These are phyloP conservation scores for Arge pagana DNA, from an alignment of 2,888 invertebrate species.

Conservation along the genomic window DNA sequence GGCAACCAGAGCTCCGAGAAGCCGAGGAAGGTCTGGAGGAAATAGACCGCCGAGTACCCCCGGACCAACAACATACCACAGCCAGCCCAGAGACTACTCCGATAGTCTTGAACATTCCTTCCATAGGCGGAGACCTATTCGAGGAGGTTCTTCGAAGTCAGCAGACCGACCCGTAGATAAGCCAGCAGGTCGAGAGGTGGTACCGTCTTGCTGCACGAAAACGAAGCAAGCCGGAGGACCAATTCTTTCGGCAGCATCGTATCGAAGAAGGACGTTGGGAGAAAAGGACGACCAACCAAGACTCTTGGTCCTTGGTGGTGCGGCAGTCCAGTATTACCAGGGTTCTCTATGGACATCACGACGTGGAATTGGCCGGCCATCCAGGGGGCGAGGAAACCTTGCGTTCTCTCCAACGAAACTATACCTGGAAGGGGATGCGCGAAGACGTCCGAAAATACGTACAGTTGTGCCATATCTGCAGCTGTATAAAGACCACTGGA, in stretches of 20 bases:
- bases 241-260: neutral
- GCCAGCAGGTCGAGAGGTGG: neutral
- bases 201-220: neutral
- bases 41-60: neutral
- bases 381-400: neutral
- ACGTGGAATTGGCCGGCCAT: neutral
- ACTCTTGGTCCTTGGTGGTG: neutral
- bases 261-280: neutral
- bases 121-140: neutral
- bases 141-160: neutral
- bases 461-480: neutral
- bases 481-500: neutral
- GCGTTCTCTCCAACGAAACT: neutral
- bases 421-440: neutral
- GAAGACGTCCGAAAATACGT: neutral
- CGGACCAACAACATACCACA: neutral
- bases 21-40: neutral
- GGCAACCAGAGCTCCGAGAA: conserved; percentile 16
- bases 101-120: neutral
- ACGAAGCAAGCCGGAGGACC: neutral
- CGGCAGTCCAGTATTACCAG: neutral
- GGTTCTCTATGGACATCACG: neutral
- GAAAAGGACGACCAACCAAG: neutral
- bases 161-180: neutral
- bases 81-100: neutral